Evolutionary conservation across 2,888 invertebrate species (phyloP).

Genomic region (Mythimna loreyi): DNA sequence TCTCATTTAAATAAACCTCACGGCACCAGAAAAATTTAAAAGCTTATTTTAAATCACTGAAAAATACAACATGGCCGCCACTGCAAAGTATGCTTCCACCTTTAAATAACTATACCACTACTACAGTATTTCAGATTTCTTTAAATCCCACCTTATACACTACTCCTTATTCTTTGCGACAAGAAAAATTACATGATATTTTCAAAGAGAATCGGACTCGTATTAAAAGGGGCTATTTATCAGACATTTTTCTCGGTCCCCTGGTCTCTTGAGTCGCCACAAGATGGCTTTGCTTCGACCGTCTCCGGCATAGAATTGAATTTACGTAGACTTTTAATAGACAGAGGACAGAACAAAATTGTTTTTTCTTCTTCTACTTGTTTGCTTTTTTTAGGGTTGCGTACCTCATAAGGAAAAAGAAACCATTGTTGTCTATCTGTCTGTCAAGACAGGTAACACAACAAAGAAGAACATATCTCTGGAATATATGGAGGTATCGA

Average conservation of each 20-base stretch:
- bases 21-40: neutral
- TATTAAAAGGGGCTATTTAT: constrained; percentile 66
- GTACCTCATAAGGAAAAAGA: no score
- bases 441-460: no score
- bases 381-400: neutral
- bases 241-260: constrained; percentile 55
- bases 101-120: constrained; percentile 9
- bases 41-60: neutral
- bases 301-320: constrained; percentile 53
- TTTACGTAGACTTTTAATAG: constrained; percentile 56
- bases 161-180: constrained; percentile 27
- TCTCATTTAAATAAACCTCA: neutral
- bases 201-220: constrained; percentile 56
- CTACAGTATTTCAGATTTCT: constrained; percentile 14
- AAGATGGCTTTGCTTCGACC: constrained; percentile 57
- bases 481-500: no score
- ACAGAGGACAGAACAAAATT: constrained; percentile 37
- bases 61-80: neutral
- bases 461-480: no score
- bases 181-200: constrained; percentile 51
- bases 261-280: constrained; percentile 52
- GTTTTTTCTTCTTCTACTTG: constrained; percentile 22
- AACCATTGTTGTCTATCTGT: no score
- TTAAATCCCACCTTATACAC: constrained; percentile 22
- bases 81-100: neutral